phyloP scores from a whole-genome alignment of 1,140 invertebrate genomes.

The Drosophila grimshawi region DNA sequence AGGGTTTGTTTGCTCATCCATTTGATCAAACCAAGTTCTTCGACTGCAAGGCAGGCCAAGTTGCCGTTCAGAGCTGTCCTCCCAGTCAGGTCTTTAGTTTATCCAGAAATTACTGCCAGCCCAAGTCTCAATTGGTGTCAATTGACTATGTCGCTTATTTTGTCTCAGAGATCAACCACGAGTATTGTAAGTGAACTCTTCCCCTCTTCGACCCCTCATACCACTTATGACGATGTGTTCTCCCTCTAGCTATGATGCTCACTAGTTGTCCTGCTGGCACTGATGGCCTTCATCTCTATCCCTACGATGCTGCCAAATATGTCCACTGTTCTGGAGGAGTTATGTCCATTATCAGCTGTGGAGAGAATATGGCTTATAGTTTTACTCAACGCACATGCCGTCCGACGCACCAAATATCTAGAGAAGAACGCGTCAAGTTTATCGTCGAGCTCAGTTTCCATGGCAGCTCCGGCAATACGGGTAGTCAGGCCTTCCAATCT shows the following conservation, averaged over 20 bases:
- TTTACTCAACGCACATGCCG: slow-evolving; percentile 43
- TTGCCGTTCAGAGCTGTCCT: slow-evolving; percentile 87
- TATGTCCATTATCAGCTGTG: slow-evolving; percentile 58
- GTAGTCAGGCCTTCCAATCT: slow-evolving; percentile 46
- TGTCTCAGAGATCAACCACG: slow-evolving; percentile 64
- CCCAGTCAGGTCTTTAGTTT: slow-evolving; percentile 88
- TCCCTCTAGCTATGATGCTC: slow-evolving; percentile 56
- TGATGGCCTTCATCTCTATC: slow-evolving; percentile 72
- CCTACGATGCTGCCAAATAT: slow-evolving; percentile 74
- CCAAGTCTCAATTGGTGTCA: slow-evolving; percentile 85
- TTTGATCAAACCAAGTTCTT: slow-evolving; percentile 88
- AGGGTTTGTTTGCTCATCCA: slow-evolving; percentile 87
- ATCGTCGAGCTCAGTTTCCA: slow-evolving; percentile 41
- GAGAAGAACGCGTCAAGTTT: slow-evolving; percentile 49
- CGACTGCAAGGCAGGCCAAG: slow-evolving; percentile 87
- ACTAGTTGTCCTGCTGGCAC: slow-evolving; percentile 58
- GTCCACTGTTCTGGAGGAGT: slow-evolving; percentile 53
- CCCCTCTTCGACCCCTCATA: too few relatives aligned
- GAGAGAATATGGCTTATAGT: slow-evolving; percentile 48
- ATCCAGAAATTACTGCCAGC: slow-evolving; percentile 86
- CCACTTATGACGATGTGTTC: neutral
- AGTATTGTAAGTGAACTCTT: slow-evolving; percentile 66
- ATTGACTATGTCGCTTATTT: slow-evolving; percentile 71
- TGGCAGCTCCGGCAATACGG: slow-evolving; percentile 44
- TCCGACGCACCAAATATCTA: slow-evolving; percentile 15